These are phyloP conservation scores for Eustalomyia histrio DNA, from an alignment of 2,888 invertebrate genomes.

Conservation along the genomic window DNA sequence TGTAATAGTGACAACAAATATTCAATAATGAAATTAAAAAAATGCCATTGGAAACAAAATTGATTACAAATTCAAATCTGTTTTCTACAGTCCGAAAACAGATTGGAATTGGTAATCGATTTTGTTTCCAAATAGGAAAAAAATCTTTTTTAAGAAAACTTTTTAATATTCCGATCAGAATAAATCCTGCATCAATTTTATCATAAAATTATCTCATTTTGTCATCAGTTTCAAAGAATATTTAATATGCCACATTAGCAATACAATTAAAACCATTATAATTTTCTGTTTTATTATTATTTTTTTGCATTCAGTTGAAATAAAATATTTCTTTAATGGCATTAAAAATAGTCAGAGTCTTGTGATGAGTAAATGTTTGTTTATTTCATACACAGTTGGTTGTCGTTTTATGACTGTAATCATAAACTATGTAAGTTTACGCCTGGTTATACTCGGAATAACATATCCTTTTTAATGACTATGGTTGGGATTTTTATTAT, in stretches of 20 bases:
- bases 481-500: slow-evolving; percentile 34
- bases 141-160: background rate
- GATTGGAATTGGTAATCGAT: too few relatives aligned
- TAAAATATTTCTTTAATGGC: slow-evolving; percentile 30
- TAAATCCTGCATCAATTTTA: background rate
- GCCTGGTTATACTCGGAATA: slow-evolving; percentile 50
- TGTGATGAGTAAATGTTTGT: background rate
- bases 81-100: too few relatives aligned
- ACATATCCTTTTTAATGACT: slow-evolving; percentile 40
- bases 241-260: slow-evolving; percentile 64
- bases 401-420: slow-evolving; percentile 40
- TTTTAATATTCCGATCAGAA: slow-evolving; percentile 1
- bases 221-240: slow-evolving; percentile 24
- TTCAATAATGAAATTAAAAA: too few relatives aligned
- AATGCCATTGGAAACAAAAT: too few relatives aligned
- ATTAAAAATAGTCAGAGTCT: slow-evolving; percentile 28
- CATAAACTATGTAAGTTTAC: slow-evolving; percentile 63
- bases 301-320: background rate
- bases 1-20: too few relatives aligned
- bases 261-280: slow-evolving; percentile 65
- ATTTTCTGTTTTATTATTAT: slow-evolving; percentile 22
- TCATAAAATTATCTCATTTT: background rate
- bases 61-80: too few relatives aligned
- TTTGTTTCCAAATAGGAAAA: too few relatives aligned
- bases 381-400: background rate